Evolutionary conservation across 2,888 invertebrate species (phyloP), one percentile per base, ranked within the genome.

Genomic region (Hydriomena furcata): DNA sequence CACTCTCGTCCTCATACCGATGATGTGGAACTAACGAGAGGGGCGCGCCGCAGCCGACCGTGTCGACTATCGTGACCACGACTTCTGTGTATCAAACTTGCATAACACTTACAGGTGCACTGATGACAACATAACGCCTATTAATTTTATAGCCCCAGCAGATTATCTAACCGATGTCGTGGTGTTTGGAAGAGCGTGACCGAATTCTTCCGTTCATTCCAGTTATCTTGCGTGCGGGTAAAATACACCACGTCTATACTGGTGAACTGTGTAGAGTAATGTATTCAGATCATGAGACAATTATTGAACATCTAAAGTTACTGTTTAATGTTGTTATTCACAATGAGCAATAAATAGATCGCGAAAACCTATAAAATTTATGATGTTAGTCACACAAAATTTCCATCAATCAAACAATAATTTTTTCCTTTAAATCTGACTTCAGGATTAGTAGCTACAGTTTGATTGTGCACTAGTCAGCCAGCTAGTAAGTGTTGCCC

Each of bases 1-100:
- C 84, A 84, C 79, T 82, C 75, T 83, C 80, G 76, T 80, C 77
- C 79, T 79, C 71, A 62, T 57, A 67, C 70, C 79, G 69, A 77
- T 76, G 71, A 71, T 71, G 79, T 77, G 72, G 78, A 79, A 77
- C 78, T 73, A 76, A 77, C 71, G 63, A 63, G 63, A 17, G 11
- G 12, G 74, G 68, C 75, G 73, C 58, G 61, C 61, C 57, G 57
- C 68, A 62, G 50, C 57, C 66, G 66, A 78, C 73, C 82, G 79
- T 80, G 73, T 64, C 79, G 69, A 63, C 57, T 79, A 70, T 79
- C 84, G 85, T 84, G 84, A 79, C 76, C 68, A 66, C 56, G 55
- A 62, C 69, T 68, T 62, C 66, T 70, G 63, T 67, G 40, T 55
- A 60, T 31, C 41, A 32, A 42, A 70, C 61, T 71, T 70, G 71